Evolutionary conservation across 2,113 vertebrate species (phyloP).

Genomic region (Dromas ardeola): DNA sequence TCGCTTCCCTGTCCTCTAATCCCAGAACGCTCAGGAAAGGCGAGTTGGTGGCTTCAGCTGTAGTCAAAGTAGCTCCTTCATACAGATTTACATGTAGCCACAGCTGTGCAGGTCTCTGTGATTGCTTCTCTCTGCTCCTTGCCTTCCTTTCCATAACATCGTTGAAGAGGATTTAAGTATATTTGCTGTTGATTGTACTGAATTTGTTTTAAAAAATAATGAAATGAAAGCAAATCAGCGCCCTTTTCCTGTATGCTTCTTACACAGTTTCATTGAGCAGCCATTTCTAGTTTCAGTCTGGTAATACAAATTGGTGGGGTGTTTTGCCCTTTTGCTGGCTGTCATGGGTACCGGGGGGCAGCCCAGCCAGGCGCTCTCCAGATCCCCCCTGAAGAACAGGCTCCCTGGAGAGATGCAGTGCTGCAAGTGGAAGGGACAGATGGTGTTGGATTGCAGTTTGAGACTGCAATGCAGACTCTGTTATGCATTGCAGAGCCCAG

Average conservation of each 20-base stretch:
- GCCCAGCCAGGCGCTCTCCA: background rate
- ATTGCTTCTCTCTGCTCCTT: background rate
- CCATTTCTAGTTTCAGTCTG: background rate
- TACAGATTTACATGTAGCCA: background rate
- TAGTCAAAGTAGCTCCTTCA: background rate
- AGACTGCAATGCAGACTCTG: conserved; percentile 57
- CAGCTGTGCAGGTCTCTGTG: background rate
- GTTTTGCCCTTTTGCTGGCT: background rate
- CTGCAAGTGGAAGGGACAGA: conserved; percentile 11
- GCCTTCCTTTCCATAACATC: background rate
- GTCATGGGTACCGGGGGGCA: background rate
- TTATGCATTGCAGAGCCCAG: conserved; percentile 26
- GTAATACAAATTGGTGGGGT: fast-evolving
- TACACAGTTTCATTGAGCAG: background rate
- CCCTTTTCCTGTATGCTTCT: background rate
- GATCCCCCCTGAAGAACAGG: background rate
- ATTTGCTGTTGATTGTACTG: background rate
- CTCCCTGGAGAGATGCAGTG: background rate
- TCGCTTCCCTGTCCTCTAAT: background rate
- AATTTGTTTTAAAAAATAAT: background rate
- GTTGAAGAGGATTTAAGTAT: background rate
- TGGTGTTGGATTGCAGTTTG: conserved; percentile 27
- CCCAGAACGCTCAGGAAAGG: fast-evolving
- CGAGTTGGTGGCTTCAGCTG: background rate
- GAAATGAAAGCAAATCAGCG: background rate